Percentiles rank a stretch among this genome's conserved stretches.
These are phyloP conservation scores for Bursaphelenchus okinawaensis DNA, from an alignment of 2,888 invertebrate genomes.

Conservation along the genomic window DNA sequence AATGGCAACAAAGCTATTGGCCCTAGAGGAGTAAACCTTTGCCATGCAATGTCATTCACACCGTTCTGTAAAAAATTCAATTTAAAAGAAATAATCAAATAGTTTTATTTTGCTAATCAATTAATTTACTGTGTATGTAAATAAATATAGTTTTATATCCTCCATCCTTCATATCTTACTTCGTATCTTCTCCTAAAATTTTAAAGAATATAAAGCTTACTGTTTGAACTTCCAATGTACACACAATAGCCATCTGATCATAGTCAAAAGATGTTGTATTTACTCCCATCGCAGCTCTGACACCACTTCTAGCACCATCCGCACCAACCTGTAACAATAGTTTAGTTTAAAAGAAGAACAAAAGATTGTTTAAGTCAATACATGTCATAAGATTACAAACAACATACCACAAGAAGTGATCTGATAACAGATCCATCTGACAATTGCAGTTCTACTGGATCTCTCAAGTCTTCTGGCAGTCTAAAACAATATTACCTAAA, in stretches of 20 bases:
- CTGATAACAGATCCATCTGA: conserved; percentile 58
- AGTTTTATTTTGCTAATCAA: neutral
- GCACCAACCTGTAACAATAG: conserved; percentile 73
- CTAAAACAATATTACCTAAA: conserved; percentile 17
- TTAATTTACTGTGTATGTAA: too few species aligned
- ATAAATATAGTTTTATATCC: too few species aligned
- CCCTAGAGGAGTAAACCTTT: conserved; percentile 83
- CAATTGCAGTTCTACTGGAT: conserved; percentile 57
- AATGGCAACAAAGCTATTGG: conserved; percentile 87
- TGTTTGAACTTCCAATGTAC: conserved; percentile 70
- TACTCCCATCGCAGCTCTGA: conserved; percentile 74
- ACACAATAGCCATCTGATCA: conserved; percentile 83
- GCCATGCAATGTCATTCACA: conserved; percentile 86
- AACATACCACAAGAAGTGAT: conserved; percentile 60
- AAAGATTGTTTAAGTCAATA: too few species aligned
- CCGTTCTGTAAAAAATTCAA: conserved; percentile 63
- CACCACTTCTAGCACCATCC: conserved; percentile 83
- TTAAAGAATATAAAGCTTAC: too few species aligned
- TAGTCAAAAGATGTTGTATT: conserved; percentile 78
- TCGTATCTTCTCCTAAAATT: too few species aligned
- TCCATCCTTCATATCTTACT: too few species aligned
- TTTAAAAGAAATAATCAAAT: conserved; percentile 6
- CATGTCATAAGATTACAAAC: neutral
- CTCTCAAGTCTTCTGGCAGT: conserved; percentile 23
- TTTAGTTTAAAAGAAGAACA: neutral